Base-by-base conservation (phyloP, 2,797 vertebrate species). In the Catamblyrhynchus diadema region DNA sequence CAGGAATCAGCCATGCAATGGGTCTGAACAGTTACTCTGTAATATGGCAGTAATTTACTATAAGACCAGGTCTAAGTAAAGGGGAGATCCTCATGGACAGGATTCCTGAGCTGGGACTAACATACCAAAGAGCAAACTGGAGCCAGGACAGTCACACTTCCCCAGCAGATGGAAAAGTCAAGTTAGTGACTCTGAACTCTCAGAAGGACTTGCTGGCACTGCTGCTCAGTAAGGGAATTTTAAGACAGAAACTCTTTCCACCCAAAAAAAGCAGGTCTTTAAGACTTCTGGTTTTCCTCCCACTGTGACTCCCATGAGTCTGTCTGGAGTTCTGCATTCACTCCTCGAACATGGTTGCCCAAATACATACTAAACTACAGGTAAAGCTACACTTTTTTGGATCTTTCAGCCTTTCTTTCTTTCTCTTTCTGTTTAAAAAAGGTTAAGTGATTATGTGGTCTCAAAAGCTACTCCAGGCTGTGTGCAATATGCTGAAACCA, bases 401-500 rank as follows among this genome's bases (percentile, higher is more conserved):
- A 28, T 77, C 44, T 65, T 72, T 69, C 54, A 73, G 57, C 44
- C 37, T 84, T 39, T 39, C 44, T 87, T 45, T 64, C 54, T 85
- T 42, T 78, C 72, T 90, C 71, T 79, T 72, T 79, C 82, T 87
- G 53, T 75, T 93, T 85, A 81, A 61, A 90, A 84, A 90, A 83
- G 74, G 80, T 83, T 85, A 94, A 96, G 84, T 78, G 80, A 96
- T 93, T 91, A 77, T 81, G 80, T 72, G 66, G 51, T 82, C 83
- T 92, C 86, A 78, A 92, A 94, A 95, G 81, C 79, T 83, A 53
- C 62, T 91, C 72, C 79, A 81, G 87, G 41, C 88, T 86, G 77
- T 3, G 42, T 35, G 85, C 81, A 95, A 93, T 56, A 92, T 41
- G 79, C 61, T 95, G 95, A 96, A 97, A 96, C 59, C 79, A 90